Evolutionary conservation across 2,797 vertebrate species (phyloP).

Genomic region (Psittacula derbiana): DNA sequence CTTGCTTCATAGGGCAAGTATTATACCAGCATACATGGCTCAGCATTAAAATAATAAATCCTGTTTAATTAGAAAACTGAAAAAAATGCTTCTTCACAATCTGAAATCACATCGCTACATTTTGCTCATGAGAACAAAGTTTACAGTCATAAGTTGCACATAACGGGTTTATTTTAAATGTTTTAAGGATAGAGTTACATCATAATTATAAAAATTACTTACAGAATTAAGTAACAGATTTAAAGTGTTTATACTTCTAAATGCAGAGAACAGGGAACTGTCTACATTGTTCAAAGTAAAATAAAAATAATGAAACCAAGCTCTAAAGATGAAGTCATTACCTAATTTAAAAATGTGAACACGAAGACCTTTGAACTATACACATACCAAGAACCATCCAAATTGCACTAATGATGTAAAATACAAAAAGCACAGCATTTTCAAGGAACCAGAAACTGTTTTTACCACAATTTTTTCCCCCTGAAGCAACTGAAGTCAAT

Average conservation of each 20-base stretch:
- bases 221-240: constrained; percentile 88
- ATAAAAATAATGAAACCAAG: constrained; percentile 77
- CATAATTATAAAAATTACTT: constrained; percentile 93
- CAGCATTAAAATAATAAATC: constrained; percentile 18
- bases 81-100: constrained; percentile 28
- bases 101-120: constrained; percentile 48
- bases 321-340: constrained; percentile 80
- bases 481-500: constrained; percentile 30
- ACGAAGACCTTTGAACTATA: constrained; percentile 83
- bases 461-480: constrained; percentile 15
- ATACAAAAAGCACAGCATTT: constrained; percentile 81
- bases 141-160: constrained; percentile 82
- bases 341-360: constrained; percentile 81
- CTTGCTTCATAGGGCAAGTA: background rate
- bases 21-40: background rate
- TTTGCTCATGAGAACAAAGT: constrained; percentile 75
- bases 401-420: constrained; percentile 81
- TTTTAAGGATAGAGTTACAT: constrained; percentile 91
- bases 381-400: constrained; percentile 79
- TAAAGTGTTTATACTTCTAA: constrained; percentile 88
- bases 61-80: constrained; percentile 37
- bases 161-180: constrained; percentile 90
- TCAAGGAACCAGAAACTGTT: constrained; percentile 83
- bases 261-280: constrained; percentile 88
- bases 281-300: constrained; percentile 86